Percentiles rank a stretch among this genome's conserved stretches.
Conservation (phyloP, 2,888 invertebrate genomes). For the Drosophila kokeensis region DNA sequence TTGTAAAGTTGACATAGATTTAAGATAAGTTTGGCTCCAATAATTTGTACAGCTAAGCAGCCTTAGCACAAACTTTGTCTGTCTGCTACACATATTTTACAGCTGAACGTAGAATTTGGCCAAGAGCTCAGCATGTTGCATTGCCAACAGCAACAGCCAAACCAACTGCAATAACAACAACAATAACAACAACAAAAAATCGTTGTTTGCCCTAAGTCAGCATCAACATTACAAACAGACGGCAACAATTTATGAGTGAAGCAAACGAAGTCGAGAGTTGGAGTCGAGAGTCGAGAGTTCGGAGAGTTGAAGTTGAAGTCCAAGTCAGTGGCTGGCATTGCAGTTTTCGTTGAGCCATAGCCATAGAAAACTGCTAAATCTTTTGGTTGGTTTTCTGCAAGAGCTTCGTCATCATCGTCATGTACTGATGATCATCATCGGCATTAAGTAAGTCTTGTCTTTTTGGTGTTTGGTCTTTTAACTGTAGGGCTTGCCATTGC, state of each 20-base stretch:
- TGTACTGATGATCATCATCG: constrained; percentile 12
- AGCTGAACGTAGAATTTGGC: constrained; percentile 24
- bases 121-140: constrained; percentile 41
- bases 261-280: constrained; percentile 42
- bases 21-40: constrained; percentile 7
- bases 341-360: constrained; percentile 8
- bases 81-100: constrained; percentile 22
- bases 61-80: constrained; percentile 3
- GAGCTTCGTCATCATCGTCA: constrained; percentile 10
- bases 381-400: constrained; percentile 21
- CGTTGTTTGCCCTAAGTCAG: constrained; percentile 44
- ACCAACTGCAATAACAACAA: constrained; percentile 6
- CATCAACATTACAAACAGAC: constrained; percentile 39
- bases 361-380: constrained; percentile 14
- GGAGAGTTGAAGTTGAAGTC: constrained; percentile 27
- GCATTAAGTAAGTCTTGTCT: constrained; percentile 8
- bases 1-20: constrained; percentile 14
- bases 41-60: constrained; percentile 4
- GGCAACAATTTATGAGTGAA: constrained; percentile 36
- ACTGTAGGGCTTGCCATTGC: constrained; percentile 33
- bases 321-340: constrained; percentile 42
- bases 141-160: constrained; percentile 10
- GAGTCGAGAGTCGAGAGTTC: constrained; percentile 7
- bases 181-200: constrained; percentile 13
- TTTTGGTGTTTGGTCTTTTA: background rate